phyloP scores from a whole-genome alignment of 2,888 invertebrate species.

The Ecliptopera silaceata region DNA sequence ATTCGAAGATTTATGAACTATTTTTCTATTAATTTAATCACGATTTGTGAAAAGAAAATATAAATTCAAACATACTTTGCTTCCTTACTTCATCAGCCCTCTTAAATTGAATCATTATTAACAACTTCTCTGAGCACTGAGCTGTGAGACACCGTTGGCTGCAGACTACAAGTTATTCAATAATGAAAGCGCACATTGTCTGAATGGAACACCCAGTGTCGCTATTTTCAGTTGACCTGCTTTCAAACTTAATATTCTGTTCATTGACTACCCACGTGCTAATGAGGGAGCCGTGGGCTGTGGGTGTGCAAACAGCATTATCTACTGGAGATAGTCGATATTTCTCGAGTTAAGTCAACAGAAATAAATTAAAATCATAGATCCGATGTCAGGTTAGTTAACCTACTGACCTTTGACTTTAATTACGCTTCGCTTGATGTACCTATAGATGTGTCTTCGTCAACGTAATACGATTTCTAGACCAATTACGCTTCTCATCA shows the following conservation, averaged over 20 bases:
- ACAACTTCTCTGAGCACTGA: not conserved
- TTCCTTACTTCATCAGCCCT: too few species aligned
- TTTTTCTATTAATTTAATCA: too few species aligned
- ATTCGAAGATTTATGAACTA: too few species aligned
- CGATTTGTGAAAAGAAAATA: too few species aligned
- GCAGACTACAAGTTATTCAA: slow-evolving; percentile 20
- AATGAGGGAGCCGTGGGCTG: slow-evolving; percentile 13
- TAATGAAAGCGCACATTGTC: slow-evolving; percentile 25
- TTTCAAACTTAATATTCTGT: slow-evolving; percentile 37
- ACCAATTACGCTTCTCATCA: not conserved
- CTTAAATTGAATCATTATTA: too few species aligned
- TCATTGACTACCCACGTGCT: slow-evolving; percentile 36
- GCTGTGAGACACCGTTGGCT: not conserved
- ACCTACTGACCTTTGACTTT: slow-evolving; percentile 14
- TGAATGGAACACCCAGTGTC: slow-evolving; percentile 27
- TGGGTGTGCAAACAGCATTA: slow-evolving; percentile 11
- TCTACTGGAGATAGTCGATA: slow-evolving; percentile 5
- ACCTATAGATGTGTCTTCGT: not conserved
- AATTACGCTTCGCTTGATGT: slow-evolving; percentile 10
- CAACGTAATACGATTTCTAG: not conserved
- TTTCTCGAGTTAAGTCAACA: slow-evolving; percentile 1
- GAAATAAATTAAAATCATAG: slow-evolving; percentile 8
- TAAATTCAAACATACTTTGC: too few species aligned
- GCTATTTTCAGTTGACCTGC: slow-evolving; percentile 48
- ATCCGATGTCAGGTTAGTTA: slow-evolving; percentile 8